Evolutionary conservation across 2,113 vertebrate genomes (phyloP).

Genomic region (Boleophthalmus pectinirostris): DNA sequence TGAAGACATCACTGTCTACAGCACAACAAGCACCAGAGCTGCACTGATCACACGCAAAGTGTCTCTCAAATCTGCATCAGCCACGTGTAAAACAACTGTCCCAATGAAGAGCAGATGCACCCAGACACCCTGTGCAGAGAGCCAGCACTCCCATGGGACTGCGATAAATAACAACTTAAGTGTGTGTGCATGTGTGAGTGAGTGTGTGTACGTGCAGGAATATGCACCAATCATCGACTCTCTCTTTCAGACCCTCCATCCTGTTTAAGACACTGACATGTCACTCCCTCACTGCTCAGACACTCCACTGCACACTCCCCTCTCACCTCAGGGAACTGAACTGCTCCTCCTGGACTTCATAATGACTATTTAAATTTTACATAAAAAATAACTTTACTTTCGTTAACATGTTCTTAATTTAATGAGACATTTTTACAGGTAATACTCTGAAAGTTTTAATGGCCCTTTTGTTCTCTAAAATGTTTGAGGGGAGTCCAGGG

Average conservation of each 20-base stretch:
- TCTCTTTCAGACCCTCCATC: conserved; percentile 54
- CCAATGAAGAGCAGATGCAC: conserved; percentile 68
- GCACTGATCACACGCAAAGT: conserved; percentile 75
- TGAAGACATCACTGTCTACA: conserved; percentile 83
- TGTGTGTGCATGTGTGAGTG: conserved; percentile 49
- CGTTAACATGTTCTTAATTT: background rate
- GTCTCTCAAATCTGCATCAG: conserved; percentile 79
- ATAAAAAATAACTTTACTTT: conserved; percentile 10
- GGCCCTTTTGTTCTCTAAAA: conserved; percentile 50
- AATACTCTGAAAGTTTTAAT: conserved; percentile 14
- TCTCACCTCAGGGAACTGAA: conserved; percentile 38
- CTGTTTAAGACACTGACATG: conserved; percentile 57
- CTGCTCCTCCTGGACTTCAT: conserved; percentile 30
- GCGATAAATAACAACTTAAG: conserved; percentile 72
- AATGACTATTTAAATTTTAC: conserved; percentile 19
- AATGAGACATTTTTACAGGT: conserved; percentile 18
- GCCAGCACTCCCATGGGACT: conserved; percentile 50
- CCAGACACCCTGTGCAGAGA: conserved; percentile 65
- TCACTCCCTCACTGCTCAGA: conserved; percentile 32
- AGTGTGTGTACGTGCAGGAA: conserved; percentile 25
- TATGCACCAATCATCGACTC: conserved; percentile 48
- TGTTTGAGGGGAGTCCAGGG: conserved; percentile 55
- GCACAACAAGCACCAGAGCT: conserved; percentile 71
- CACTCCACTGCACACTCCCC: conserved; percentile 35
- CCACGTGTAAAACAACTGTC: conserved; percentile 70